A percentile compares a stretch with the other conserved stretches of the same genome.
Conservation (phyloP, 2,888 invertebrate species). For the Coronaproctus castanopsis region DNA sequence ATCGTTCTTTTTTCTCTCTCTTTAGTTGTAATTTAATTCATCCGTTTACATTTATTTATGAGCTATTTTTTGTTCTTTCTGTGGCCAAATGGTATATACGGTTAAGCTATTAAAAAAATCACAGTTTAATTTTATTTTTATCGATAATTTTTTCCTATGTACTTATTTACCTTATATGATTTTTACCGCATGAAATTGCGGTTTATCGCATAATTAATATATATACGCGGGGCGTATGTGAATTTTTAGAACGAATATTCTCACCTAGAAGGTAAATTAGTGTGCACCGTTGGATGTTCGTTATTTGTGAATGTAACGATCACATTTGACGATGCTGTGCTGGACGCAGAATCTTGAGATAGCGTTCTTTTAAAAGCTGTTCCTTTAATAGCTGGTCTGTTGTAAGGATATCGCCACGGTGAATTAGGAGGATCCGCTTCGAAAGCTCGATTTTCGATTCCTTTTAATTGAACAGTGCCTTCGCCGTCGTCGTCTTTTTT, state of each 20-base stretch:
- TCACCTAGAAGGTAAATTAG: not conserved
- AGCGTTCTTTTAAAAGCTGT: slow-evolving; percentile 21
- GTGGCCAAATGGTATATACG: no score
- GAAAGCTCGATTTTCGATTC: slow-evolving; percentile 47
- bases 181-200: no score
- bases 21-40: no score
- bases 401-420: slow-evolving; percentile 49
- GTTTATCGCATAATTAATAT: no score
- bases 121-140: no score
- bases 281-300: not conserved
- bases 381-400: slow-evolving; percentile 27
- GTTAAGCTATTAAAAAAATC: no score
- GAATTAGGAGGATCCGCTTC: slow-evolving; percentile 48
- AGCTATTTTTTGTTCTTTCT: no score
- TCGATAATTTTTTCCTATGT: no score
- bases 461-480: slow-evolving; percentile 27
- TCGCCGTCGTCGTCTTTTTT: slow-evolving; percentile 36
- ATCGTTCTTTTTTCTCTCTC: no score
- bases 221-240: no score
- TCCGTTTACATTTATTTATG: no score
- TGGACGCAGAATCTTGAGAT: slow-evolving; percentile 23
- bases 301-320: slow-evolving; percentile 5
- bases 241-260: not conserved
- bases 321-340: slow-evolving; percentile 14
- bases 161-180: no score